A percentile compares a stretch with the other conserved stretches of the same genome.
These are phyloP conservation scores for Agraylea sexmaculata DNA, from an alignment of 1,140 invertebrate genomes.

Conservation along the genomic window DNA sequence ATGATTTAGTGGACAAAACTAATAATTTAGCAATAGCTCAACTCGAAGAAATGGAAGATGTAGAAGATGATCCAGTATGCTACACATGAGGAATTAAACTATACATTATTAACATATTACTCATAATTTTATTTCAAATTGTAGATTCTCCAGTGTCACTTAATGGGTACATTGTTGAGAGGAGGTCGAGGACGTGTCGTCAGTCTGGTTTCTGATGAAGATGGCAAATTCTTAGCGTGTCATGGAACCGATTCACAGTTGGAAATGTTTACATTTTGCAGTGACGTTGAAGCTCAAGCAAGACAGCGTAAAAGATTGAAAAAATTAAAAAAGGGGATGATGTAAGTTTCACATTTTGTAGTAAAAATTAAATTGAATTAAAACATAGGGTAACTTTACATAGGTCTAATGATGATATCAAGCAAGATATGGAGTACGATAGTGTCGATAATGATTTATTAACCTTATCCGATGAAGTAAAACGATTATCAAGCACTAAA, in stretches of 20 bases:
- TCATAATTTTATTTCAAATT: slow-evolving; percentile 12
- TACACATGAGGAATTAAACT: slow-evolving; percentile 1
- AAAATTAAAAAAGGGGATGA: slow-evolving; percentile 54
- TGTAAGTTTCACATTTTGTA: slow-evolving; percentile 32
- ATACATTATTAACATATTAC: background rate
- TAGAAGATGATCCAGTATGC: slow-evolving; percentile 33
- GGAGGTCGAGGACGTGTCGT: slow-evolving; percentile 61
- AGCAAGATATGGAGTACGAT: slow-evolving; percentile 23
- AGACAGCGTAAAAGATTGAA: slow-evolving; percentile 62
- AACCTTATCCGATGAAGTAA: slow-evolving; percentile 61
- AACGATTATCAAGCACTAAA: slow-evolving; percentile 53
- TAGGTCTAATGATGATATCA: too few relatives aligned
- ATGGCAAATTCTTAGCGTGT: slow-evolving; percentile 61
- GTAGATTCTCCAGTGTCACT: slow-evolving; percentile 58
- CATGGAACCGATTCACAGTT: slow-evolving; percentile 70
- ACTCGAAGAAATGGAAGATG: slow-evolving; percentile 44
- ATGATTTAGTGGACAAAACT: slow-evolving; percentile 40
- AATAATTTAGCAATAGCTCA: slow-evolving; percentile 40
- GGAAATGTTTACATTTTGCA: slow-evolving; percentile 74
- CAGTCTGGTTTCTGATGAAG: slow-evolving; percentile 50
- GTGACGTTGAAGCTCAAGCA: slow-evolving; percentile 57
- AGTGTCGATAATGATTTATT: slow-evolving; percentile 27
- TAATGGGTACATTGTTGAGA: slow-evolving; percentile 65
- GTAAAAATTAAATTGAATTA: slow-evolving; percentile 6
- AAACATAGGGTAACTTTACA: too few relatives aligned